These are phyloP conservation scores for Corvus moneduloides DNA, from an alignment of 2,113 vertebrate genomes.

Conservation along the genomic window DNA sequence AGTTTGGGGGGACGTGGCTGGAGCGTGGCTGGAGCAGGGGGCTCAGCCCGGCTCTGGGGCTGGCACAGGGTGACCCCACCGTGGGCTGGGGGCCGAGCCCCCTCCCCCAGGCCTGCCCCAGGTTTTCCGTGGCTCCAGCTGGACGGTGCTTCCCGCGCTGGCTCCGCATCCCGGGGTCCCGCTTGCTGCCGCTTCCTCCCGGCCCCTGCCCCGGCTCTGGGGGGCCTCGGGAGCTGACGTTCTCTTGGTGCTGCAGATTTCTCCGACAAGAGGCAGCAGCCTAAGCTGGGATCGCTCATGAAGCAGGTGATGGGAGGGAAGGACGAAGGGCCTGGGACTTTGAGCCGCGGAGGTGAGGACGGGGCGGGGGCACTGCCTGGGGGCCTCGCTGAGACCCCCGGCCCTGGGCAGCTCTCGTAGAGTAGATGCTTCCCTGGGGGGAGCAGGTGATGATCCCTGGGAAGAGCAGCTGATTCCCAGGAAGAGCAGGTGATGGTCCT, in stretches of 20 bases:
- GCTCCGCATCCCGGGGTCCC: fast-evolving
- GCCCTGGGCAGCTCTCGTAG: not conserved
- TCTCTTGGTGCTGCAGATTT: conserved; percentile 81
- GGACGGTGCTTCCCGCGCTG: not conserved
- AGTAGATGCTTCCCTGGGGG: not conserved
- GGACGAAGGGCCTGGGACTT: conserved; percentile 78
- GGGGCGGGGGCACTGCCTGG: not conserved
- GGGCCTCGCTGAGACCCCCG: not conserved
- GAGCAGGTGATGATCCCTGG: not conserved
- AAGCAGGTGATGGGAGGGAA: conserved; percentile 90
- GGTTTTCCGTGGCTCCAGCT: not conserved
- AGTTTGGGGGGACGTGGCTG: fast-evolving
- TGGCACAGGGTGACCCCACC: not conserved
- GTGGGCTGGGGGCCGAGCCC: not conserved
- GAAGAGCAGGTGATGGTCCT: too few species aligned
- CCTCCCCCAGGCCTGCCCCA: fast-evolving
- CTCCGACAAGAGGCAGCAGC: conserved; percentile 87
- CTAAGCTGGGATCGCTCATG: conserved; percentile 89
- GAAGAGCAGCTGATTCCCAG: too few species aligned
- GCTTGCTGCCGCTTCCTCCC: not conserved
- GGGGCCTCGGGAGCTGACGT: not conserved
- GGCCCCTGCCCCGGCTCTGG: not conserved
- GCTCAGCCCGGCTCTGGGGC: not conserved
- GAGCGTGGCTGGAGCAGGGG: not conserved
- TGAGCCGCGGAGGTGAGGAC: conserved; percentile 82